Conservation (phyloP, 2,113 vertebrate genomes). For the Rhipidura dahli region DNA sequence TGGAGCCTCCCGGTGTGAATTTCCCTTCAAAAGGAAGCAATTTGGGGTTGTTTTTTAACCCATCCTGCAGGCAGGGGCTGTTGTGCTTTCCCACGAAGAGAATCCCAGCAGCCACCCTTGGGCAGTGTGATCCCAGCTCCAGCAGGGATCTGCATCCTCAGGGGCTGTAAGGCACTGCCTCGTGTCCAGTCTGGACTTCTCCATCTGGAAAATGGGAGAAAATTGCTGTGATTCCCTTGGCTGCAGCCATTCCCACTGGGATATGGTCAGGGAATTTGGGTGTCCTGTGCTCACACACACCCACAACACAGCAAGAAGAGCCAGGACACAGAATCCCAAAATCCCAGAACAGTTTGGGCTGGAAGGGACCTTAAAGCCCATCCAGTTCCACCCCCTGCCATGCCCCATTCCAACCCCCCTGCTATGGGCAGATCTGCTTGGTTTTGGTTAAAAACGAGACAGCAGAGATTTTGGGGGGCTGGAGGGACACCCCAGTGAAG, state of each 20-base stretch:
- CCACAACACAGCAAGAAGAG: neutral
- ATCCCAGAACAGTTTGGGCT: neutral
- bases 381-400: no score
- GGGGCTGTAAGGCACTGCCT: rapidly evolving
- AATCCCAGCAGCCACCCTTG: rapidly evolving
- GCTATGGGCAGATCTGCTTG: neutral
- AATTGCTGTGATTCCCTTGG: neutral
- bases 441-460: neutral
- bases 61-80: neutral
- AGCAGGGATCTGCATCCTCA: neutral
- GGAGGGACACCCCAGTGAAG: neutral
- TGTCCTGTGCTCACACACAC: neutral
- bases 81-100: neutral
- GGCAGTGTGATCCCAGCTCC: rapidly evolving
- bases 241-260: neutral
- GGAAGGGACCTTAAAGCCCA: neutral
- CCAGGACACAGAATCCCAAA: neutral
- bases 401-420: neutral
- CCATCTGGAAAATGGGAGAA: neutral
- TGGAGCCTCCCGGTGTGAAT: neutral
- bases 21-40: neutral
- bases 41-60: neutral
- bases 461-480: neutral
- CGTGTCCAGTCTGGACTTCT: neutral
- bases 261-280: neutral